These are phyloP conservation scores for Dolichomitus sp. DNA, from an alignment of 2,888 invertebrate genomes.

Conservation along the genomic window DNA sequence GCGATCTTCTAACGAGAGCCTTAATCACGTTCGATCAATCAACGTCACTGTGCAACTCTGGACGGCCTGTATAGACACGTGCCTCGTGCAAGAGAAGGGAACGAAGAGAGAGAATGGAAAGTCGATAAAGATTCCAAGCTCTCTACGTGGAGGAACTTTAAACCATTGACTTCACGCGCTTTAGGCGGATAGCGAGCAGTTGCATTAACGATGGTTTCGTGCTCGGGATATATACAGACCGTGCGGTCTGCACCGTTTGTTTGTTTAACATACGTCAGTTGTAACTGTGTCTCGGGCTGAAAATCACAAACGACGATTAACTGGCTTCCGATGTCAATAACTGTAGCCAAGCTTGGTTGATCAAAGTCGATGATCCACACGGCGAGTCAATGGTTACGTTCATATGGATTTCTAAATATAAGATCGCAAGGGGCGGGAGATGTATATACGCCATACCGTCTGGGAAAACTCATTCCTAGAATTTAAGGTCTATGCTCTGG, in stretches of 20 bases:
- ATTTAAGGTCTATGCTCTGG: background rate
- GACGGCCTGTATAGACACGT: slow-evolving; percentile 28
- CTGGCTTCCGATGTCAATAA: slow-evolving; percentile 45
- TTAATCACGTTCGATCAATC: slow-evolving; percentile 64
- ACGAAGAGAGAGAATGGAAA: slow-evolving; percentile 39
- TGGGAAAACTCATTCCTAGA: slow-evolving; percentile 38
- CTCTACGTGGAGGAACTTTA: slow-evolving; percentile 37
- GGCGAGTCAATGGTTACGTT: slow-evolving; percentile 37
- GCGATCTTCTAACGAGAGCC: slow-evolving; percentile 48
- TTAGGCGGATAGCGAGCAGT: slow-evolving; percentile 3
- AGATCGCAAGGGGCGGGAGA: slow-evolving; percentile 24
- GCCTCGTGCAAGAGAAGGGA: background rate
- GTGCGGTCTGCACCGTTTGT: slow-evolving; percentile 49
- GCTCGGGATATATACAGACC: slow-evolving; percentile 55
- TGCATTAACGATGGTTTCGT: slow-evolving; percentile 45
- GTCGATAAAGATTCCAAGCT: slow-evolving; percentile 62
- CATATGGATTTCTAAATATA: slow-evolving; percentile 58
- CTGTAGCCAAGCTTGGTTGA: slow-evolving; percentile 35
- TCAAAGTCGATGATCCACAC: slow-evolving; percentile 37
- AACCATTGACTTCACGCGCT: slow-evolving; percentile 21
- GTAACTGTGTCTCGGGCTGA: slow-evolving; percentile 62
- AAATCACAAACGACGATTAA: slow-evolving; percentile 53
- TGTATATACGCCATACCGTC: slow-evolving; percentile 5
- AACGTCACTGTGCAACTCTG: slow-evolving; percentile 48
- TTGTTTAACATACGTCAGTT: slow-evolving; percentile 64